Evolutionary conservation across 2,797 vertebrate genomes (phyloP).

Genomic region (Vultur gryphus): DNA sequence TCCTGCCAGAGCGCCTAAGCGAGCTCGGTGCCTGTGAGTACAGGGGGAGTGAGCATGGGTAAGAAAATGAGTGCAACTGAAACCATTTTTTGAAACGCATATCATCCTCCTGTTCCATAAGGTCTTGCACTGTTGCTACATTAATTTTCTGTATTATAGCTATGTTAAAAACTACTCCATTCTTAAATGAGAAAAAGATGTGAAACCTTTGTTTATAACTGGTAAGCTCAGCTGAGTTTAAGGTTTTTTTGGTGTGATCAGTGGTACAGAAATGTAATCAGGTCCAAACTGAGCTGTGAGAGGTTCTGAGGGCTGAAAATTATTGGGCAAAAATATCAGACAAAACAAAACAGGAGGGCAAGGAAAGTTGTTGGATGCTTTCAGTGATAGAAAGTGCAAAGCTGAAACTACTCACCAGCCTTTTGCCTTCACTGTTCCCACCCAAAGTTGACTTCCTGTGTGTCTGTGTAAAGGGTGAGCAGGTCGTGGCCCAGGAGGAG

Average conservation of each 20-base stretch:
- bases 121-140: background rate
- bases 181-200: background rate
- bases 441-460: background rate
- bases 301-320: background rate
- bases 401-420: background rate
- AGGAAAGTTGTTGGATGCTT: background rate
- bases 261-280: background rate
- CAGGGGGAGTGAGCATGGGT: rapidly evolving
- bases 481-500: background rate
- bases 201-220: background rate
- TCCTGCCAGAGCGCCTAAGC: background rate
- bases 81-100: rapidly evolving
- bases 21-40: background rate
- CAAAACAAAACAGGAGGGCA: background rate
- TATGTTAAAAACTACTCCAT: background rate
- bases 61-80: background rate
- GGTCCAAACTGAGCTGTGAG: background rate
- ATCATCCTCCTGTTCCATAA: background rate
- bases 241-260: background rate
- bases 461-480: background rate
- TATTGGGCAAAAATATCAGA: background rate
- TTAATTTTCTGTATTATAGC: background rate
- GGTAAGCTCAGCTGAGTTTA: background rate
- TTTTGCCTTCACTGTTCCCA: background rate
- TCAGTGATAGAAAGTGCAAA: background rate